Evolutionary conservation across 2,888 invertebrate genomes (phyloP).

Genomic region (Napeogenes sylphis): DNA sequence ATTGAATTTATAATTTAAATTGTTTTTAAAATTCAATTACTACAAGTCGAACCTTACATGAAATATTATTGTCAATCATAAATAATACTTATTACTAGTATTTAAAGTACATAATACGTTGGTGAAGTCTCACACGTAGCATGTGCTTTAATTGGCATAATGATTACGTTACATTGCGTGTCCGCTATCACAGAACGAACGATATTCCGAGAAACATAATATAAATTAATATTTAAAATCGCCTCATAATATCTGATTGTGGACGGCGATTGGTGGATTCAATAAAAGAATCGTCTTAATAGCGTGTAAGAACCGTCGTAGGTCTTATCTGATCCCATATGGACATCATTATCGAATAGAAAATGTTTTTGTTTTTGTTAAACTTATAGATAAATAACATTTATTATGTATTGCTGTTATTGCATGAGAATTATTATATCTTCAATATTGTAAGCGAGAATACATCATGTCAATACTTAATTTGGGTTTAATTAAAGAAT

Average conservation of each 20-base stretch:
- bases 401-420: too few relatives aligned
- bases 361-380: background rate
- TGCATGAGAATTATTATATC: too few relatives aligned
- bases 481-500: too few relatives aligned
- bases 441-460: too few relatives aligned
- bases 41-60: background rate
- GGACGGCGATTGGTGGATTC: slow-evolving; percentile 28
- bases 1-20: background rate
- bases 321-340: slow-evolving; percentile 27
- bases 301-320: slow-evolving; percentile 30
- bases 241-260: slow-evolving; percentile 26
- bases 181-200: slow-evolving; percentile 30
- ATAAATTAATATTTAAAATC: slow-evolving; percentile 34
- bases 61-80: background rate
- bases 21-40: slow-evolving; percentile 1
- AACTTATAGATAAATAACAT: too few relatives aligned
- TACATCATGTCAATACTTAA: too few relatives aligned
- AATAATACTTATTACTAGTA: slow-evolving; percentile 12
- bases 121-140: slow-evolving; percentile 16
- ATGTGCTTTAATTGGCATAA: slow-evolving; percentile 37
- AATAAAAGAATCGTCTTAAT: slow-evolving; percentile 32
- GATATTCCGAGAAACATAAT: slow-evolving; percentile 34
- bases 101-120: slow-evolving; percentile 7
- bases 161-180: slow-evolving; percentile 35
- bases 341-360: slow-evolving; percentile 30